Evolutionary conservation across 2,888 invertebrate genomes (phyloP).

Genomic region (Dendrolimus houi): DNA sequence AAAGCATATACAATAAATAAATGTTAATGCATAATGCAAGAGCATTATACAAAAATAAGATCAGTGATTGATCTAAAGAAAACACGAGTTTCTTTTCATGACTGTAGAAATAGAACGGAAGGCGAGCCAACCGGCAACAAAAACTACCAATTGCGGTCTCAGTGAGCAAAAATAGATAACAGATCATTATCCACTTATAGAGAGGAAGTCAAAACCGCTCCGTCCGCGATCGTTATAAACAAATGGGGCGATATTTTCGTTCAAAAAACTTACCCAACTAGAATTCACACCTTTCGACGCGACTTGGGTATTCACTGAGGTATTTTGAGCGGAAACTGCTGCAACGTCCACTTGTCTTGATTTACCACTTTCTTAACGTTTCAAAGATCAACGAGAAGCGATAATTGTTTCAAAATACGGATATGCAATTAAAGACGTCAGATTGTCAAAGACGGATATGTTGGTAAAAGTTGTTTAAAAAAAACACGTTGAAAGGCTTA

Average conservation of each 20-base stretch:
- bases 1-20: too few relatives aligned
- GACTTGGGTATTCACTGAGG: background rate
- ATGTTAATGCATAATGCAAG: too few relatives aligned
- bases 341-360: background rate
- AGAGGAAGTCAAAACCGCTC: constrained; percentile 60
- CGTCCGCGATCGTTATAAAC: constrained; percentile 40
- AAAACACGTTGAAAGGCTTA: too few relatives aligned
- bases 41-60: background rate
- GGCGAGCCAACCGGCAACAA: constrained; percentile 28
- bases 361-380: background rate
- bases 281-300: constrained; percentile 9
- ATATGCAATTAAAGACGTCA: background rate
- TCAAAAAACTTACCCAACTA: constrained; percentile 10
- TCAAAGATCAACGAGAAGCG: background rate
- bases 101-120: constrained; percentile 32
- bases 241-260: constrained; percentile 34
- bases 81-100: background rate
- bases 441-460: background rate
- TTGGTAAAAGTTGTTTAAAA: too few relatives aligned
- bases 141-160: constrained; percentile 46
- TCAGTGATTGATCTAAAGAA: background rate
- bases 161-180: constrained; percentile 46
- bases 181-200: constrained; percentile 67
- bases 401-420: background rate
- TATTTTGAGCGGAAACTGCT: background rate